Base-by-base conservation (phyloP, 2,113 vertebrate genomes). In the Epinephelus moara region DNA sequence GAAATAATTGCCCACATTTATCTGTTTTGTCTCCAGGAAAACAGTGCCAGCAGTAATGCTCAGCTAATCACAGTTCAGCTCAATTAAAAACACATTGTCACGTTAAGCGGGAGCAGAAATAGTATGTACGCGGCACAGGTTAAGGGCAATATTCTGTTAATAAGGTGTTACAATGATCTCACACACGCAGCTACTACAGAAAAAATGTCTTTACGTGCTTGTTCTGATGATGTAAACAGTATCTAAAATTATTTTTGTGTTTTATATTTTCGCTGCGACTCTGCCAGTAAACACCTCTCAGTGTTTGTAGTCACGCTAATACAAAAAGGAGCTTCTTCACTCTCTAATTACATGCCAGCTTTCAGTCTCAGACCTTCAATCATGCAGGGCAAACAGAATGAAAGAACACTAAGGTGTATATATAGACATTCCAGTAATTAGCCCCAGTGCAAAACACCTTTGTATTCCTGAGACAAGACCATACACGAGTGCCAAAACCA, bases 1-100 rank as follows among this genome's bases (percentile, higher is more conserved):
- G 67, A 77, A 80, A 85, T 86, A 85, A 88, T 88, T 81, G 60
- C 82, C 25, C 66, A 67, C 84, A 82, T 87, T 78, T 75, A 78
- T 85, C 79, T 75, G 85, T 50, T 75, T 63, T 75, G 77, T 80
- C 81, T 81, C 47, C 75, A 4, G 72, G 71, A 84, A 71, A 84
- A 78, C 8, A 17, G 59, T 8, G 66, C 74, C 80, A 82, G 81
- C 89, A 23, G 72, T 62, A 59, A 81, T 33, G 50, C 27, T 75
- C 52, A 42, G 49, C 64, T 77, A 82, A 85, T 75, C 63, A 50
- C 71, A 45, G 63, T 52, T 23, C 6, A 55, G 72, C 71, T 77
- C 30, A 18, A 78, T 72, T 84, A 79, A 81, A 75, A 85, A 80
- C 55, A 70, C 62, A 18, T 62, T 30, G 67, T 62, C 45, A 61